Conservation (phyloP, 1,140 invertebrate species). For the Caenorhabditis brenneri region DNA sequence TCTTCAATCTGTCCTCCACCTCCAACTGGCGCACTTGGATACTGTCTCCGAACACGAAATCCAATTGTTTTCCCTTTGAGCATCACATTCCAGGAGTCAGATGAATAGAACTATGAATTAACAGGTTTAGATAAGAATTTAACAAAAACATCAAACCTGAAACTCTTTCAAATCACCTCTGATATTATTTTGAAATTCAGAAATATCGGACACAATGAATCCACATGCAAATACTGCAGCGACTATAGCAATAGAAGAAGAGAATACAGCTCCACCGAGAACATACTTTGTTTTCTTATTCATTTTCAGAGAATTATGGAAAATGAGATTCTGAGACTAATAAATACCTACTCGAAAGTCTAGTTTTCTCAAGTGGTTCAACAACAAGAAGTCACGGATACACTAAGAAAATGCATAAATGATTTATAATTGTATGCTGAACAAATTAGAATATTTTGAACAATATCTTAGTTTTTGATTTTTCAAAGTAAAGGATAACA, state of each 20-base stretch:
- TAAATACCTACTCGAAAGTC: not conserved
- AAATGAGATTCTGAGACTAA: not conserved
- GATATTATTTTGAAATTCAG: not conserved
- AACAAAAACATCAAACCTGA: not conserved
- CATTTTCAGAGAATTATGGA: not conserved
- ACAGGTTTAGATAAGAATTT: not conserved
- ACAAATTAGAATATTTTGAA: too few relatives aligned
- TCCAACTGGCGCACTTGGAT: not conserved
- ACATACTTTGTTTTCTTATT: not conserved
- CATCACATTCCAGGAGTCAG: slow-evolving; percentile 21
- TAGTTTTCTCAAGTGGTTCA: not conserved
- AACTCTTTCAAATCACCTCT: not conserved
- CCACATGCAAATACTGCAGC: not conserved
- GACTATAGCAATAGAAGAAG: not conserved
- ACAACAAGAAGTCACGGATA: not conserved
- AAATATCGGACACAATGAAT: slow-evolving; percentile 2
- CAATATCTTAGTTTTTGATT: too few relatives aligned
- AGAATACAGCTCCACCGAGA: not conserved
- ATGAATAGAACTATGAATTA: not conserved
- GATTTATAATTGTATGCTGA: too few relatives aligned
- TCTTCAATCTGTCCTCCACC: not conserved
- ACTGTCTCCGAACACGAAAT: not conserved
- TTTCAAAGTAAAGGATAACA: too few relatives aligned
- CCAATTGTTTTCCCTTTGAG: not conserved
- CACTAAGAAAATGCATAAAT: not conserved